phyloP scores from a whole-genome alignment of 2,113 vertebrate genomes.

The Dasyornis broadbenti region DNA sequence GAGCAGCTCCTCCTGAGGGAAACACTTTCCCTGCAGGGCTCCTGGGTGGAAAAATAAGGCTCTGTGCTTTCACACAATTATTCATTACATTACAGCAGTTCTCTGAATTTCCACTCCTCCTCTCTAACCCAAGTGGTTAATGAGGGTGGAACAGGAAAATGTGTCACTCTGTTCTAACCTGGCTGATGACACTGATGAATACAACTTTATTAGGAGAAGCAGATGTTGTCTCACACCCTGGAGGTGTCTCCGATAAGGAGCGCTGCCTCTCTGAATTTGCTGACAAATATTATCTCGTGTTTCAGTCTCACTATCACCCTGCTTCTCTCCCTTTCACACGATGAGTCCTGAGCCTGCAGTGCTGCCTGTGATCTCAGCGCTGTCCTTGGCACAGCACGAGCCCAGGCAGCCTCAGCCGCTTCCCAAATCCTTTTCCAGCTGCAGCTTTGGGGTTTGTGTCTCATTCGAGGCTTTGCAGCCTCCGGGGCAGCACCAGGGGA shows the following conservation, averaged over 20 bases:
- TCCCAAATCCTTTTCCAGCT: not conserved
- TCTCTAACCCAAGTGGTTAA: not conserved
- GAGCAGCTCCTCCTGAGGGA: not conserved
- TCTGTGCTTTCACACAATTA: not conserved
- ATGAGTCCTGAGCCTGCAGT: not conserved
- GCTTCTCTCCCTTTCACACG: not conserved
- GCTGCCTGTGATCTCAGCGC: not conserved
- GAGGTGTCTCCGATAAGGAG: not conserved
- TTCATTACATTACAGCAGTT: fast-evolving
- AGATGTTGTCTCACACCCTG: not conserved
- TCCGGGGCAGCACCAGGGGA: not conserved
- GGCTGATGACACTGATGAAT: not conserved
- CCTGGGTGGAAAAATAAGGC: not conserved
- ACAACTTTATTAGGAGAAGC: not conserved
- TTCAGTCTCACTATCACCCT: not conserved
- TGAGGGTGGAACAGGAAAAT: not conserved
- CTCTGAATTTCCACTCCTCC: not conserved
- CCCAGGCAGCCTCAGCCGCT: not conserved
- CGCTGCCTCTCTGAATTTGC: not conserved
- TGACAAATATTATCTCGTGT: not conserved
- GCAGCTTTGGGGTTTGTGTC: not conserved
- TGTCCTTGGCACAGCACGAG: not conserved
- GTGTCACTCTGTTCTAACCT: not conserved
- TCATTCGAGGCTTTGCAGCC: not conserved
- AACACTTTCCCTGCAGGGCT: not conserved